phyloP scores from a whole-genome alignment of 1,140 invertebrate genomes.

The Cyclargus thomasi region DNA sequence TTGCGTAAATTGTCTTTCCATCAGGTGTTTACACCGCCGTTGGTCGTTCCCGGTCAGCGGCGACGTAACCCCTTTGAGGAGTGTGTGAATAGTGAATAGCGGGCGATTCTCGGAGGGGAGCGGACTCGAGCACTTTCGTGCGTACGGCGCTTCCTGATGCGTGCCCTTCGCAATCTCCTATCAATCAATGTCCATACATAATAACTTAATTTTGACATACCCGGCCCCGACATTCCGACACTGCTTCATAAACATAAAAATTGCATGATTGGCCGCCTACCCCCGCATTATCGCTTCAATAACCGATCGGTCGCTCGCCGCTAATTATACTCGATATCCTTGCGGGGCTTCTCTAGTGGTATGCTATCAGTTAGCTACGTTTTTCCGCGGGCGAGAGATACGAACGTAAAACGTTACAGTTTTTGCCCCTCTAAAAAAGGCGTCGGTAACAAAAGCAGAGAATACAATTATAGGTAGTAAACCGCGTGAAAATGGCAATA shows the following conservation, averaged over 20 bases:
- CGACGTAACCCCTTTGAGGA: background rate
- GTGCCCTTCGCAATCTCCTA: conserved; percentile 49
- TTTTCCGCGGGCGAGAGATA: background rate
- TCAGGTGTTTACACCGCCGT: too few relatives aligned
- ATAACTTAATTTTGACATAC: conserved; percentile 66
- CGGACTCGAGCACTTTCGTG: conserved; percentile 33
- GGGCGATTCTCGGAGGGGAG: conserved; percentile 28
- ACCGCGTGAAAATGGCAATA: conserved; percentile 72
- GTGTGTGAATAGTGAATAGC: conserved; percentile 17
- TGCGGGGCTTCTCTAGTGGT: conserved; percentile 44
- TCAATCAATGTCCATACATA: conserved; percentile 63
- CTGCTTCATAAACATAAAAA: conserved; percentile 50
- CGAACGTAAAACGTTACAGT: background rate
- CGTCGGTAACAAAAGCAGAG: conserved; percentile 46
- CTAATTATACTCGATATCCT: conserved; percentile 54
- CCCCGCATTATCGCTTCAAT: conserved; percentile 44
- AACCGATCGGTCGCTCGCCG: conserved; percentile 36
- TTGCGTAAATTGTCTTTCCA: too few relatives aligned
- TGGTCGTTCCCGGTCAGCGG: too few relatives aligned
- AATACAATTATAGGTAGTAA: conserved; percentile 42
- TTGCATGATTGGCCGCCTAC: conserved; percentile 41
- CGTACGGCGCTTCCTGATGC: conserved; percentile 47
- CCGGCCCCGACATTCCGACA: conserved; percentile 35
- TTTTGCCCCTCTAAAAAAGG: conserved; percentile 28
- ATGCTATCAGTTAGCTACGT: background rate